A percentile compares a stretch with the other conserved stretches of the same genome.
Conservation (phyloP, 2,797 vertebrate genomes). For the Anisognathus igniventris region DNA sequence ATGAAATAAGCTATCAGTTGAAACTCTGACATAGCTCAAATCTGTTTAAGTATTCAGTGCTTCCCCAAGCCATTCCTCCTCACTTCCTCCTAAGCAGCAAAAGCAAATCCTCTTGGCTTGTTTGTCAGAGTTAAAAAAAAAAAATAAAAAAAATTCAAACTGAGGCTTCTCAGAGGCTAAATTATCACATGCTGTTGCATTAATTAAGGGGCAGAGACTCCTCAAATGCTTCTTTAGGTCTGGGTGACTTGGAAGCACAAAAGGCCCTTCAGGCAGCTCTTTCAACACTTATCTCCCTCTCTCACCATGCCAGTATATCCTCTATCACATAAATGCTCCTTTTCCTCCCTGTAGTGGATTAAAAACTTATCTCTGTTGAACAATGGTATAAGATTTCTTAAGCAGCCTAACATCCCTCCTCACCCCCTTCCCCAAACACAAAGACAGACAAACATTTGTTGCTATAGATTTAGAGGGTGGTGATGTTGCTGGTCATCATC, state of each 20-base stretch:
- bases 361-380: slow-evolving; percentile 47
- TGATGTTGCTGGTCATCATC: not conserved
- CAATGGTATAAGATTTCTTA: slow-evolving; percentile 26
- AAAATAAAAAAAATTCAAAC: not conserved
- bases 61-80: not conserved
- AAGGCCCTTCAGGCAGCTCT: not conserved
- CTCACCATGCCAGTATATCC: slow-evolving; percentile 17
- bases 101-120: not conserved
- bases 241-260: not conserved
- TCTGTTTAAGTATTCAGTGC: not conserved
- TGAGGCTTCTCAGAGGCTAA: not conserved
- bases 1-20: not conserved
- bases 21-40: not conserved
- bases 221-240: not conserved
- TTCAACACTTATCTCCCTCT: slow-evolving; percentile 26
- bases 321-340: slow-evolving; percentile 7
- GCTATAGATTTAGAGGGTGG: not conserved
- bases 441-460: not conserved
- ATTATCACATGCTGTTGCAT: slow-evolving; percentile 20
- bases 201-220: slow-evolving; percentile 36
- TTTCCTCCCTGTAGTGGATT: slow-evolving; percentile 37
- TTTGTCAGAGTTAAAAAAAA: not conserved
- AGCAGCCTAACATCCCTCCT: not conserved
- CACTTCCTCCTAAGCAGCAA: not conserved
- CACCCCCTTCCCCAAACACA: not conserved